A percentile compares a stretch with the other conserved stretches of the same genome.
These are phyloP conservation scores for Eupithecia abbreviata DNA, from an alignment of 2,888 invertebrate genomes.

Conservation along the genomic window DNA sequence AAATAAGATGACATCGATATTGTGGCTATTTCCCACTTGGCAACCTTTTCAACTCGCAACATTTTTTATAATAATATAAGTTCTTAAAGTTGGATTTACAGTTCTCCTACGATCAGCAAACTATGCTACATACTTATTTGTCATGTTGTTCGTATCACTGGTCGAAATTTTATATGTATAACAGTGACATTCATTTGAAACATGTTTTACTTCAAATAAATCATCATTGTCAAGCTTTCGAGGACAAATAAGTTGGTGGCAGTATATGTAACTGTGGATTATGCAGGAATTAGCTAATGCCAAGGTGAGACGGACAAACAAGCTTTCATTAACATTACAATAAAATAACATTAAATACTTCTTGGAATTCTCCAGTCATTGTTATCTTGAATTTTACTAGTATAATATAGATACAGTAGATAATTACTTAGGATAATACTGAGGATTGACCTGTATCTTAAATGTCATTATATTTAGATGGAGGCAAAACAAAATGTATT, in stretches of 20 bases:
- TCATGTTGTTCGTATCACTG: background rate
- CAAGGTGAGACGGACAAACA: background rate
- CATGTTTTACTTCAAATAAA: background rate
- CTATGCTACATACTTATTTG: background rate
- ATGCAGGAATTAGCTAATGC: background rate
- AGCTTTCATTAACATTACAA: background rate
- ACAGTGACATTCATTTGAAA: background rate
- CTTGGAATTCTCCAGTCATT: background rate
- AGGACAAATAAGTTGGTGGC: constrained; percentile 4
- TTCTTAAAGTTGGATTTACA: background rate
- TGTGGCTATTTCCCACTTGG: background rate
- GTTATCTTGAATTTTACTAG: background rate
- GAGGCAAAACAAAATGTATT: too few species aligned
- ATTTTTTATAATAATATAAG: too few species aligned
- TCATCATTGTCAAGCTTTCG: background rate
- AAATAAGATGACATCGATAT: constrained; percentile 36
- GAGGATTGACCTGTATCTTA: too few species aligned
- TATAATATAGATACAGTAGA: background rate
- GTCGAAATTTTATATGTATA: background rate
- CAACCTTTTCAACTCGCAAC: background rate
- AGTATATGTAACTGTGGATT: background rate
- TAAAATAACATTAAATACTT: background rate
- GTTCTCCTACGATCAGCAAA: background rate
- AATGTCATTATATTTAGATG: too few species aligned
- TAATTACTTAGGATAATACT: too few species aligned